A percentile compares a stretch with the other conserved stretches of the same genome.
phyloP scores from a whole-genome alignment of 1,140 invertebrate genomes.

The Sycophaga agraensis region DNA sequence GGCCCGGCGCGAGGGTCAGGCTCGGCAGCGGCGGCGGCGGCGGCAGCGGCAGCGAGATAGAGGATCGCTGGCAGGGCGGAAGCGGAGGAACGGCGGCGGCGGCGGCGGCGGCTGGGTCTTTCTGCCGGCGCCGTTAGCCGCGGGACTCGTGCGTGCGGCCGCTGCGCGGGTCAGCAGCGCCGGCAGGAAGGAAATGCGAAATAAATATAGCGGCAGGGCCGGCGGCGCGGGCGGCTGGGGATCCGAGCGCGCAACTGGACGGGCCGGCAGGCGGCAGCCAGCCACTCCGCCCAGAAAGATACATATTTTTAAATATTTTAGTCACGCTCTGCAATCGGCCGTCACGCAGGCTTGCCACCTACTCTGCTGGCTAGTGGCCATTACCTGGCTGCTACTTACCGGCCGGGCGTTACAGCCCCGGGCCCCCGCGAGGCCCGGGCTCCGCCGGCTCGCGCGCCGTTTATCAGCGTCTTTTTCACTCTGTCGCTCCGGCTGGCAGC shows the following conservation, averaged over 20 bases:
- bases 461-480: neutral
- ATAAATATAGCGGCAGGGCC: constrained; percentile 54
- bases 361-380: constrained; percentile 52
- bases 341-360: constrained; percentile 59
- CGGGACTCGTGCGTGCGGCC: constrained; percentile 2
- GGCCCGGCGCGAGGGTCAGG: neutral
- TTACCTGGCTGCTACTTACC: constrained; percentile 51
- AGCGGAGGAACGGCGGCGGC: constrained; percentile 11
- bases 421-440: neutral
- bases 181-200: constrained; percentile 58
- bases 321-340: constrained; percentile 59
- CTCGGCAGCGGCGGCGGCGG: constrained; percentile 8
- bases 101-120: neutral
- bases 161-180: constrained; percentile 25
- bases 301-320: constrained; percentile 62
- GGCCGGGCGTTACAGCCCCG: neutral
- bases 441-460: no score
- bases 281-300: constrained; percentile 57
- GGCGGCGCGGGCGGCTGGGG: constrained; percentile 31
- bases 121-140: neutral
- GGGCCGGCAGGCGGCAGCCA: constrained; percentile 44
- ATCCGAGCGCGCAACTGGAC: constrained; percentile 50
- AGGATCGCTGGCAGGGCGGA: constrained; percentile 20
- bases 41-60: constrained; percentile 28
- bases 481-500: neutral